Base-by-base conservation (phyloP, 2,113 vertebrate genomes). In the Muscicapa adusta region DNA sequence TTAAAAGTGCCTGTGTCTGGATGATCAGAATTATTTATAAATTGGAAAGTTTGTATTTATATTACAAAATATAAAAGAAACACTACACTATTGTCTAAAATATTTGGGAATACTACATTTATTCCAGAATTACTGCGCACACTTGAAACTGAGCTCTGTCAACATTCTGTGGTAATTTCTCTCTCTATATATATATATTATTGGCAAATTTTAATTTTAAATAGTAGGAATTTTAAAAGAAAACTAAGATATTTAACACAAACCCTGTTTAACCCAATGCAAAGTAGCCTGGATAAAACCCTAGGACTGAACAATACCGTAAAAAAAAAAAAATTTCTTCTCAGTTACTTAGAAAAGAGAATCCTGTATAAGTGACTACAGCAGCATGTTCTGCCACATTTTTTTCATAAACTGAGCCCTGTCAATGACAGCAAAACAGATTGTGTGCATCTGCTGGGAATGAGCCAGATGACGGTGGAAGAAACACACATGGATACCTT, bases 381-480 rank as follows among this genome's bases (percentile, higher is more conserved):
- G 96, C 97, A 97, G 97, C 98, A 98, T 98, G 96, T 98, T 98
- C 97, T 98, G 96, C 98, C 97, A 98, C 97, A 98, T 98, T 98
- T 97, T 98, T 97, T 97, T 98, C 97, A 97, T 96, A 98, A 98
- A 98, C 96, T 96, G 89, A 98, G 97, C 96, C 97, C 98, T 98
- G 97, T 98, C 97, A 98, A 96, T 98, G 98, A 98, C 98, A 98
- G 98, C 96, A 97, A 98, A 98, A 97, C 98, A 98, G 98, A 97
- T 98, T 98, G 98, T 97, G 97, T 98, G 97, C 98, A 98, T 98
- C 98, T 98, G 98, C 98, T 99, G 98, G 98, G 98, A 98, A 98
- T 88, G 97, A 98, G 98, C 98, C 99, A 99, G 98, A 99, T 99
- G 99, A 99, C 98, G 98, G 98, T 98, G 98, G 98, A 98, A 98